Evolutionary conservation across 2,113 vertebrate species (phyloP), one percentile per base, ranked within the genome.

Genomic region (Trogon melanurus): DNA sequence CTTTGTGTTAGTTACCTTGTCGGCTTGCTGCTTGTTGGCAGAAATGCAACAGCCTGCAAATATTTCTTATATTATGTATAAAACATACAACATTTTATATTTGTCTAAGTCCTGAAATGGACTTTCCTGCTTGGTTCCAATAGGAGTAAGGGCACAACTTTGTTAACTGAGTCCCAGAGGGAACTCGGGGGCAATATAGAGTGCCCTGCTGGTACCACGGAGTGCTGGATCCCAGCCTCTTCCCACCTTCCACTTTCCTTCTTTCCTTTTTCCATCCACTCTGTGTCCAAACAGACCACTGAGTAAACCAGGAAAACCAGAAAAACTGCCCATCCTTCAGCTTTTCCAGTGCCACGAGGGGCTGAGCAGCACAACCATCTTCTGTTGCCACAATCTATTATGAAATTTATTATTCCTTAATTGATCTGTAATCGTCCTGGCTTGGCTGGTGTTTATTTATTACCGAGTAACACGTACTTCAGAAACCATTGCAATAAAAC

Each of bases 401-500:
- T 30, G n/a, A 91, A 79, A 71, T 69, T 67, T 93, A 75, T 67
- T 67, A 51, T 54, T 32, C 47, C 44, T 94, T 95, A 76, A 75
- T 88, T 50, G 90, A 67, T 84, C 71, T 82, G 79, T 79, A 91
- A 91, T 81, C 2, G 3, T 11, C 22, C 34, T 14, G 1, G 65
- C 74, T 94, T 82, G 75, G 85, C 90, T 94, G 90, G 32, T 5
- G 38, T 56, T 86, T 97, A 50, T 86, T 89, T 92, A 62, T 64
- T 73, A 69, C 79, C 1, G 18, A 86, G 74, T n/a, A 82, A 79
- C 62, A 32, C 9, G 1, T 48, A 65, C 79, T 67, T 71, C 66
- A 80, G 75, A 86, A 73, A 45, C 69, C 89, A 64, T 3, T 71
- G 92, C 96, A 94, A 93, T 96, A 91, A 96, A 97, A 94, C 62